Base-by-base conservation (phyloP, 1,140 invertebrate species). In the Ridgeia piscesae region DNA sequence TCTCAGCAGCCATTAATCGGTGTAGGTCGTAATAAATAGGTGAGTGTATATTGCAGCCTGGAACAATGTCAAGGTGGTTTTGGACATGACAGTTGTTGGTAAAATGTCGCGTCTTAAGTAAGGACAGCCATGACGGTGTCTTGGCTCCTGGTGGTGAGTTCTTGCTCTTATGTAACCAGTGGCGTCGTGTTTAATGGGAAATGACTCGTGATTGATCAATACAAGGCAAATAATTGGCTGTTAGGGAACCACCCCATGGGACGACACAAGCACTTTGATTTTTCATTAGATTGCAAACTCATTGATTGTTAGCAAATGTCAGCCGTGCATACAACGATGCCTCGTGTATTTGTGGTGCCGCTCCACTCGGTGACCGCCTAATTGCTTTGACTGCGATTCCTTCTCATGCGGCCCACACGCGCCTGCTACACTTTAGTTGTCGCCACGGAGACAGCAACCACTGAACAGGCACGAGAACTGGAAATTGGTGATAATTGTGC, bases 281-380 rank as follows among this genome's bases (percentile, higher is more conserved):
- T 77, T 77, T 77, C 17, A 77, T 77, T 77, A 77, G 58, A 77
- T 77, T 77, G 58, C 58, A 6, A 17, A 77, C 58, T 77, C 58
- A 77, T 77, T 77, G 58, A 77, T 77, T 77, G 58, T 77, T 31
- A 77, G 58, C 58, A 77, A 77, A 77, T 77, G 58, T 77, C 58
- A 77, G 58, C 58, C 58, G 58, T 77, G 58, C 58, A 77, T 21
- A 77, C 58, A 77, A 21, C 58, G 58, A 77, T 77, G 58, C 58
- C 58, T 77, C 58, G 58, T 8, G 58, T 77, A 77, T 77, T 77
- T 77, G 58, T 77, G 58, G 58, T 14, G 58, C 58, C 58, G 27
- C 58, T 77, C 58, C 58, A 21, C 58, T 77, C 58, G 2, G 27
- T 77, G 27, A 77, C 58, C 17, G 58, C 11, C 58, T 77, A 77